Conservation (phyloP, 2,113 vertebrate genomes). For the Neogale vison region DNA sequence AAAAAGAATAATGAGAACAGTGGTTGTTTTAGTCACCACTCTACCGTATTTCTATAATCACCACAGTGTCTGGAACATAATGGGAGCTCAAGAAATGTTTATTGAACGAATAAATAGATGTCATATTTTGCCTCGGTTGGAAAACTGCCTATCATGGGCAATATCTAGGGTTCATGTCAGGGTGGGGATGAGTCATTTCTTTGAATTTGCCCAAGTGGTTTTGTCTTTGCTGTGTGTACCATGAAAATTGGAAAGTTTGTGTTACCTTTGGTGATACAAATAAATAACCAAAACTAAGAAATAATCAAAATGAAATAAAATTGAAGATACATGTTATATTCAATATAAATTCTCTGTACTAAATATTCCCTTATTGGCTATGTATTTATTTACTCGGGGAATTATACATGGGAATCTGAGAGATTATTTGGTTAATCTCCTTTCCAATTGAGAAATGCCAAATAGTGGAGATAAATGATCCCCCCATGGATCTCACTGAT, state of each 20-base stretch:
- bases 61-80: neutral
- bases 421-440: neutral
- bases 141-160: neutral
- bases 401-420: neutral
- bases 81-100: neutral
- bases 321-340: neutral
- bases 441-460: neutral
- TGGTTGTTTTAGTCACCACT: neutral
- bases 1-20: neutral
- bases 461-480: neutral
- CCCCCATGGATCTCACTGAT: neutral
- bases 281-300: slow-evolving; percentile 2
- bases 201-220: neutral
- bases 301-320: neutral
- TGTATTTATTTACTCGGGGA: neutral
- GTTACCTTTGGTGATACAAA: slow-evolving; percentile 1
- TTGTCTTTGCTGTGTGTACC: neutral
- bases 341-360: neutral
- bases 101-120: neutral
- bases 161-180: neutral
- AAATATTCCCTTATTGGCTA: neutral
- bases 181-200: neutral
- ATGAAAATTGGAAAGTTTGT: neutral
- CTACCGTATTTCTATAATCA: neutral
- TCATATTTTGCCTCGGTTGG: neutral